Evolutionary conservation across 2,113 vertebrate species (phyloP).

Genomic region (Cercocebus atys): DNA sequence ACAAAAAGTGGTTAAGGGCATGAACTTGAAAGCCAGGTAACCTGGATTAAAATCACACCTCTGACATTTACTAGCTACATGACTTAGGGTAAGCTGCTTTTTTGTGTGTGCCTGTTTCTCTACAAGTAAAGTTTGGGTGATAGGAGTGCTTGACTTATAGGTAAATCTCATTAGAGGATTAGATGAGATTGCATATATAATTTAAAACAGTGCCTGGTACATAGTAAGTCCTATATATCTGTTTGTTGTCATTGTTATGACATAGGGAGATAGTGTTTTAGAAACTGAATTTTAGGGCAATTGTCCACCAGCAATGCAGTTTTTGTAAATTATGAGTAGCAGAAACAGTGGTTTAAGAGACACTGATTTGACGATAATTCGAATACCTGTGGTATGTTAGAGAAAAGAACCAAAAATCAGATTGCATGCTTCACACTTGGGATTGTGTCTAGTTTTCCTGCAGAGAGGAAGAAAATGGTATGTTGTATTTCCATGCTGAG

Average conservation of each 20-base stretch:
- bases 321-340: conserved; percentile 13
- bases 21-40: background rate
- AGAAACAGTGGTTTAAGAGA: background rate
- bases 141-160: background rate
- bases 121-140: background rate
- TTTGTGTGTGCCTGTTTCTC: background rate
- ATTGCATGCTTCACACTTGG: background rate
- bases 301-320: background rate
- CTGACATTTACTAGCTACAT: background rate
- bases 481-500: conserved; percentile 24
- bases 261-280: background rate
- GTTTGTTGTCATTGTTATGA: background rate
- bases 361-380: background rate
- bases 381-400: background rate
- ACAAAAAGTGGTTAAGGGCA: background rate
- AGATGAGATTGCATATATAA: background rate
- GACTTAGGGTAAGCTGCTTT: conserved; percentile 8
- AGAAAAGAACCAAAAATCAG: background rate
- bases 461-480: background rate
- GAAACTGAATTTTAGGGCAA: background rate
- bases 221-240: background rate
- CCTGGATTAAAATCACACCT: background rate
- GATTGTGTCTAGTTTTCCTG: background rate
- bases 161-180: background rate
- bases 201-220: background rate